Percentiles rank a stretch among this genome's conserved stretches.
These are phyloP conservation scores for Phodopus roborovskii DNA, from an alignment of 2,113 vertebrate genomes.

Conservation along the genomic window DNA sequence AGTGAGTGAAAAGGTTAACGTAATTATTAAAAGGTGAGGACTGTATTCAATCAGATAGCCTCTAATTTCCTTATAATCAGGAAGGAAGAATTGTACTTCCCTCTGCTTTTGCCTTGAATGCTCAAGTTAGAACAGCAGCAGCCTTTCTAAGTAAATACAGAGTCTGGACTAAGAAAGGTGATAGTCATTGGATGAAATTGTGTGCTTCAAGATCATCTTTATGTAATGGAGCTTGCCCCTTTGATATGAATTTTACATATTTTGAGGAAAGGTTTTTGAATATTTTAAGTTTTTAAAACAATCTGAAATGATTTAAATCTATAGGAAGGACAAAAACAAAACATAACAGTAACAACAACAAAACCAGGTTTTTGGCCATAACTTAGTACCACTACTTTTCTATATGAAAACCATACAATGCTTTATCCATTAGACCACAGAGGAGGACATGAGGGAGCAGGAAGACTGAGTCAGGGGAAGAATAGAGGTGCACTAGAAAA, in stretches of 20 bases:
- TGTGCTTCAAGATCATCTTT: not conserved
- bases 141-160: not conserved
- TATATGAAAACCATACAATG: not conserved
- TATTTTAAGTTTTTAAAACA: slow-evolving; percentile 43
- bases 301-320: not conserved
- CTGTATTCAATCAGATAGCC: slow-evolving; percentile 2
- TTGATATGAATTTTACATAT: not conserved
- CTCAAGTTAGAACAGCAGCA: not conserved
- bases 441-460: no score
- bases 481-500: no score
- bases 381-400: not conserved
- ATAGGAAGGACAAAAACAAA: not conserved
- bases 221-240: not conserved
- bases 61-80: slow-evolving; percentile 34
- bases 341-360: not conserved
- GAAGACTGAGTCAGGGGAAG: no score
- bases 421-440: no score
- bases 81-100: not conserved
- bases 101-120: not conserved
- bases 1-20: not conserved
- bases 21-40: not conserved
- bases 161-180: not conserved
- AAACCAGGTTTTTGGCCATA: not conserved
- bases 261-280: not conserved
- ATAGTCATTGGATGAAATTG: not conserved